Percentiles rank a stretch among this genome's conserved stretches.
phyloP scores from a whole-genome alignment of 2,888 invertebrate species.

The Cerastoderma edule region DNA sequence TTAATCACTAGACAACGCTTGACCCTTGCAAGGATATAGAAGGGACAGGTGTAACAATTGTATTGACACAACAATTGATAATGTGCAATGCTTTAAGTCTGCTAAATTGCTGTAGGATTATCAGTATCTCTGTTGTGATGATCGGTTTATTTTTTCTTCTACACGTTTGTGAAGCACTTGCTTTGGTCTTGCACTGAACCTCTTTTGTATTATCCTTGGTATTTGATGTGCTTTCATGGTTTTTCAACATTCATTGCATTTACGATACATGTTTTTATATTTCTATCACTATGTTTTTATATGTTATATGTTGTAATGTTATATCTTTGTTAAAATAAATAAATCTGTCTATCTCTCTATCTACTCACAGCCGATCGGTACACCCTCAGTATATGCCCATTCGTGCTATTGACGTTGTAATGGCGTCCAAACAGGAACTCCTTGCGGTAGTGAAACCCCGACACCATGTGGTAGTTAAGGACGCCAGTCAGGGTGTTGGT shows the following conservation, averaged over 20 bases:
- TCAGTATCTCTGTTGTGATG: no score
- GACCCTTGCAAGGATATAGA: no score
- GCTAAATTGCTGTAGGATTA: no score
- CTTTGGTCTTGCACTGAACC: no score
- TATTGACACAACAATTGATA: no score
- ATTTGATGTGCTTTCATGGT: no score
- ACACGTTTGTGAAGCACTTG: no score
- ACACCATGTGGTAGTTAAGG: conserved; percentile 67
- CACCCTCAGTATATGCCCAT: conserved; percentile 68
- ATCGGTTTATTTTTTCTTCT: no score
- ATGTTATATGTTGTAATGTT: not conserved
- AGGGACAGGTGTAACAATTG: no score
- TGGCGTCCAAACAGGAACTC: conserved; percentile 58
- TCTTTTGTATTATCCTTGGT: no score
- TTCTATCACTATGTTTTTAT: not conserved
- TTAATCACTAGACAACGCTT: no score
- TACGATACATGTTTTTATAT: not conserved
- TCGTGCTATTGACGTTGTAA: conserved; percentile 62
- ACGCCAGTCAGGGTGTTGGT: conserved; percentile 50
- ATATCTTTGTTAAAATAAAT: not conserved
- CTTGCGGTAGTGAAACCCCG: conserved; percentile 51
- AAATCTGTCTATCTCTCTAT: not conserved
- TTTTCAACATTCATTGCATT: not conserved
- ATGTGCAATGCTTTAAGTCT: no score
- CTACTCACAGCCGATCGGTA: conserved; percentile 49